Base-by-base conservation (phyloP, 2,113 vertebrate genomes). In the Columbina picui region DNA sequence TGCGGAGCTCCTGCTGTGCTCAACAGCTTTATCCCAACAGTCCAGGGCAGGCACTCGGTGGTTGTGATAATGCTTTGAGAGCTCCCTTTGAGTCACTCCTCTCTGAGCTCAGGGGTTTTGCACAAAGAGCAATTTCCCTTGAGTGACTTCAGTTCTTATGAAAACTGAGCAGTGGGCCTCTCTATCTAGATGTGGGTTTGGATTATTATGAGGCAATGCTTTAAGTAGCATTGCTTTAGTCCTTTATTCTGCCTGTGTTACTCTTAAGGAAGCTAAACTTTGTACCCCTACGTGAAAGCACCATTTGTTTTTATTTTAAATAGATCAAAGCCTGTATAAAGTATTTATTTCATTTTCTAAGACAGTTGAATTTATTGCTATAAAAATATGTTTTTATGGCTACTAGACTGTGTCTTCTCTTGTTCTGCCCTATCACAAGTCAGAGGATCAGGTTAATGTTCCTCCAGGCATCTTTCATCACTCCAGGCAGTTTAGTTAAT, bases 231-330 rank as follows among this genome's bases (percentile, higher is more conserved):
- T 70, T 93, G 43, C 64, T 88, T 80, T 68, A 80, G 49, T 89
- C 61, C 30, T 83, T 90, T 88, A 49, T 90, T 78, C 77, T 93
- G 53, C 21, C 32, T 84, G 6, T 1, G 6, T 30, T 91, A 59
- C 52, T 84, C 52, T 87, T 77, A 60, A 43, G 29, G 75, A 90
- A 25, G 67, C 45, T 82, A 47, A 73, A 87, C 76, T 89, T 83
- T 85, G 47, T 80, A 70, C n/a, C 25, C 6, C 45, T 74, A n/a
- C 29, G 39, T 90, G 77, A 94, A 93, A 92, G 45, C 29, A 70
- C 26, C 55, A 15, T 91, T 95, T 86, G 16, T 93, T 87, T 91
- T 95, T 96, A 74, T 94, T 81, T 87, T 78, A 92, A 74, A 63
- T 75, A 87, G 55, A 84, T 80, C 60, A 67, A 85, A 63, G 65